Evolutionary conservation across 2,113 vertebrate genomes (phyloP), one percentile per base, ranked within the genome.

Genomic region (Callocephalon fimbriatum): DNA sequence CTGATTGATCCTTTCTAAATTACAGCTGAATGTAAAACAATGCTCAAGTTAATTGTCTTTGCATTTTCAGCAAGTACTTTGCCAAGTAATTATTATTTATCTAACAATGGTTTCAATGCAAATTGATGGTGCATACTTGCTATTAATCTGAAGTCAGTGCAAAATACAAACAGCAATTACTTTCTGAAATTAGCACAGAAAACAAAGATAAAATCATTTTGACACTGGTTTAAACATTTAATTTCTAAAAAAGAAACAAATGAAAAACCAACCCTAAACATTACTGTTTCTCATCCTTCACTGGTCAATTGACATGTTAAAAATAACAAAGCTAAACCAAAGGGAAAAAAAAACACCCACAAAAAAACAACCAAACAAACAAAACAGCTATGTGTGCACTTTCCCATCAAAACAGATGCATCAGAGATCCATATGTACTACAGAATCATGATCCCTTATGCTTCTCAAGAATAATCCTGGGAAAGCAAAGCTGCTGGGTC

Each of bases 31-130:
- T 88, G 50, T 90, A 97, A 96, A 92, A 79, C 78, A 83, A 85
- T n/a, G 59, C 48, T 96, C 76, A 86, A 89, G 87, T 91, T 97
- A 98, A 96, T 97, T 97, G 90, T 81, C 90, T 96, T 90, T 95
- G 65, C 40, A 82, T 96, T 96, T 95, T 91, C 88, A 94, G 51
- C 76, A 79, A 96, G 40, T 44, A 85, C 70, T 91, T 95, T 90
- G 35, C 80, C 56, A 94, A 95, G 65, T 93, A 87, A 94, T 94
- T 83, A 87, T 93, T 96, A 94, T 97, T 96, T 95, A 81, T 95
- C 91, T 93, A 94, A 93, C 58, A 90, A 47, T 77, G 14, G 51
- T 89, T 95, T 95, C 81, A 83, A 74, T 82, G 73, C 37, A 95
- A 95, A 96, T 84, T 93, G 93, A 79, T 93, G 51, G 44, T 83